phyloP scores from a whole-genome alignment of 2,113 vertebrate species.

The Austrofundulus limnaeus region DNA sequence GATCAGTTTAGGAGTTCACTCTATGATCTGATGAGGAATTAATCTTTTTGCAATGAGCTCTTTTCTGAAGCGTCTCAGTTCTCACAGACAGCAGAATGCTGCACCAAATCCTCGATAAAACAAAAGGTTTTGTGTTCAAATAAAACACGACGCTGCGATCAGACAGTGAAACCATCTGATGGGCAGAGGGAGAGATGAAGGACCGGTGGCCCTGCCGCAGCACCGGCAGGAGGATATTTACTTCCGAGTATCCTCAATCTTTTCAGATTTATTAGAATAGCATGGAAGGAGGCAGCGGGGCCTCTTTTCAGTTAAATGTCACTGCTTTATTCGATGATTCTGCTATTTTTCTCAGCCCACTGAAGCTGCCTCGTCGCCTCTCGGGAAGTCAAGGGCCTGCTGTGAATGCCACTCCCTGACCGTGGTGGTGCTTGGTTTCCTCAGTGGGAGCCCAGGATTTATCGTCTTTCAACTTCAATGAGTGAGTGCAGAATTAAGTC shows the following conservation, averaged over 20 bases:
- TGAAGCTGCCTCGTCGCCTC: conserved; percentile 40
- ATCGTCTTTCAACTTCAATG: conserved; percentile 28
- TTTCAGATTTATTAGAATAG: conserved; percentile 49
- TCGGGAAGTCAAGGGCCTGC: conserved; percentile 45
- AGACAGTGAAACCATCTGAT: conserved; percentile 15
- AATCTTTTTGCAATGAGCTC: conserved; percentile 18
- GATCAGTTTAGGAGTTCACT: conserved; percentile 41
- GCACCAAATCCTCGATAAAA: too few relatives aligned
- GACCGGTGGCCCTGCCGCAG: conserved; percentile 37
- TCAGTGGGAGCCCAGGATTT: conserved; percentile 5
- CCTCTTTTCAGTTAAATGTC: conserved; percentile 71
- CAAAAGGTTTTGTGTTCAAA: too few relatives aligned
- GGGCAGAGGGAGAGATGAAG: conserved; percentile 34
- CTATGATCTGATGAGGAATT: conserved; percentile 46
- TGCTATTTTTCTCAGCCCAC: conserved; percentile 45
- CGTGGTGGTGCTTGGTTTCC: conserved; percentile 20
- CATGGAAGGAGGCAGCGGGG: conserved; percentile 29
- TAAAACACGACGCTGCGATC: too few relatives aligned
- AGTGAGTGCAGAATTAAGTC: conserved; percentile 12
- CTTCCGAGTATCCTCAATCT: conserved; percentile 38
- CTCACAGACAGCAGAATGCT: background rate
- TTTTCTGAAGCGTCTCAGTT: conserved; percentile 7
- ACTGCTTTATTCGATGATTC: conserved; percentile 58
- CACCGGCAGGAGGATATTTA: conserved; percentile 55
- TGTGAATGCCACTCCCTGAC: conserved; percentile 59